A percentile compares a stretch with the other conserved stretches of the same genome.
phyloP scores from a whole-genome alignment of 2,113 vertebrate species.

The Corvus hawaiiensis region DNA sequence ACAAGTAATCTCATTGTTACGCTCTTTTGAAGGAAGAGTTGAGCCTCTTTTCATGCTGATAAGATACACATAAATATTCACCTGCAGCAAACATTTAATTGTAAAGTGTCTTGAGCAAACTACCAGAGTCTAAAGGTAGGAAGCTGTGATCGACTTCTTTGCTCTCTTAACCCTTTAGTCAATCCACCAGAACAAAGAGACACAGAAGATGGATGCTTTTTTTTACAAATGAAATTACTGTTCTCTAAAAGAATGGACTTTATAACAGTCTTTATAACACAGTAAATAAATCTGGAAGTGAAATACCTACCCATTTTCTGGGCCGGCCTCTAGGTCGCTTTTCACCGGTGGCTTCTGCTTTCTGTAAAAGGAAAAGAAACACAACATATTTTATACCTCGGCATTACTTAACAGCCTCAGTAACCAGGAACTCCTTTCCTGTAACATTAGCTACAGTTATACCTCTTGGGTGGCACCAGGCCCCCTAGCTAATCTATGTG shows the following conservation, averaged over 20 bases:
- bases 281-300: constrained; percentile 14
- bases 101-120: constrained; percentile 52
- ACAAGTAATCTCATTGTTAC: constrained; percentile 62
- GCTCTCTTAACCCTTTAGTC: constrained; percentile 53
- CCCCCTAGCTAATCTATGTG: background rate
- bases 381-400: constrained; percentile 45
- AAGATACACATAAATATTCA: constrained; percentile 57
- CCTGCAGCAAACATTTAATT: constrained; percentile 54
- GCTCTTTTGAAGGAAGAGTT: constrained; percentile 46
- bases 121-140: constrained; percentile 50
- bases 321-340: constrained; percentile 95
- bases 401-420: background rate
- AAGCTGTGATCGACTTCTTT: background rate
- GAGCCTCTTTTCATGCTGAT: constrained; percentile 61
- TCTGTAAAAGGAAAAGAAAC: constrained; percentile 74
- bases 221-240: background rate
- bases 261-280: background rate
- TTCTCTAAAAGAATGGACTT: background rate
- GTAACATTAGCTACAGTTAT: background rate
- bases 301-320: constrained; percentile 94
- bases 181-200: background rate
- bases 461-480: background rate
- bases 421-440: constrained; percentile 15
- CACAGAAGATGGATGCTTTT: background rate
- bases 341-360: constrained; percentile 90